Percentiles rank a stretch among this genome's conserved stretches.
Conservation (phyloP, 92 coral and sea anemone species). For the Parazoanthus atlanticus region DNA sequence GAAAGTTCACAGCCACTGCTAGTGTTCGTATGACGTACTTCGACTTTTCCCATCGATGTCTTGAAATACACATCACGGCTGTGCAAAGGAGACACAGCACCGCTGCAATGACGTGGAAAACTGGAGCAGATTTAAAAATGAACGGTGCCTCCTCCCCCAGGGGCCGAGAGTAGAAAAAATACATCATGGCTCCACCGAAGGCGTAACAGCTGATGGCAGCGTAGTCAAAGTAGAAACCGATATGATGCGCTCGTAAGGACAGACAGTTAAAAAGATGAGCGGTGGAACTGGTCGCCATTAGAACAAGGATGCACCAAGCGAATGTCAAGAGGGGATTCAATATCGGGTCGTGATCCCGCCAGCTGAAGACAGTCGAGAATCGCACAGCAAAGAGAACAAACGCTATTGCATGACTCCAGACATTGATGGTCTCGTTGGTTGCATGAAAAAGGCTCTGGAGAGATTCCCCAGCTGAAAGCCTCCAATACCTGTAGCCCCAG, state of each 20-base stretch:
- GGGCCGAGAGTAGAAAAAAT: constrained; percentile 57
- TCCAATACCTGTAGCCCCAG: constrained; percentile 52
- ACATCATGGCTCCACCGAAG: constrained; percentile 54
- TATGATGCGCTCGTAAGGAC: constrained; percentile 49
- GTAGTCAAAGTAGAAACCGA: constrained; percentile 54
- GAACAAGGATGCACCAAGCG: constrained; percentile 46
- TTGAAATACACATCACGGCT: constrained; percentile 34
- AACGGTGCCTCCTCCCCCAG: constrained; percentile 42
- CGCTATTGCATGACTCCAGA: constrained; percentile 61
- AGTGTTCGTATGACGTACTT: constrained; percentile 24
- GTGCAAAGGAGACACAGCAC: constrained; percentile 11
- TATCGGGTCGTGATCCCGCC: constrained; percentile 48
- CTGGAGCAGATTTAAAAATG: constrained; percentile 13
- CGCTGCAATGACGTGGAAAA: constrained; percentile 25
- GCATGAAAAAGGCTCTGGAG: constrained; percentile 44
- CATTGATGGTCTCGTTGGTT: constrained; percentile 54
- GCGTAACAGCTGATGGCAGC: constrained; percentile 54
- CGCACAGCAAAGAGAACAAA: constrained; percentile 44
- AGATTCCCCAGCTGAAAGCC: constrained; percentile 38
- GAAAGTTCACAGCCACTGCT: constrained; percentile 14
- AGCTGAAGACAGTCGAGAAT: constrained; percentile 45
- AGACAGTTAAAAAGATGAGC: constrained; percentile 58
- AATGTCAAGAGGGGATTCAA: constrained; percentile 56
- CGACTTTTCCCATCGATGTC: constrained; percentile 38
- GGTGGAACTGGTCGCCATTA: constrained; percentile 51